Evolutionary conservation across 1,140 invertebrate species (phyloP), one percentile per base, ranked within the genome.

Genomic region (Aethina tumida): DNA sequence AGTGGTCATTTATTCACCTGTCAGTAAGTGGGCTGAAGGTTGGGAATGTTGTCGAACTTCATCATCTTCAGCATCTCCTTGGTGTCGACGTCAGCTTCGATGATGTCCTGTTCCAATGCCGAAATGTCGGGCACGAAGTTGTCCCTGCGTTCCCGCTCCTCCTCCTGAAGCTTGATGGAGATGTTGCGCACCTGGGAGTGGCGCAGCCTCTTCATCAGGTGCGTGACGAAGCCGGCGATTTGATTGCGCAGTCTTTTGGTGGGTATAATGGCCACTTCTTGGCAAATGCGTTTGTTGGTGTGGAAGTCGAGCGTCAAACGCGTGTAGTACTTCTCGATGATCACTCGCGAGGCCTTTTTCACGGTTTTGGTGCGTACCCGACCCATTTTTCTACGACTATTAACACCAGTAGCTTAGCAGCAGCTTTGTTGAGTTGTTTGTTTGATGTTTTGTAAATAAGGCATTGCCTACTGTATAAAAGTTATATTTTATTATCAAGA

Each of bases 241-340:
- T 97, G 96, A 66, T 99, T 99, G 51, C 95, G 77, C 34, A 99
- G 71, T 42, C 89, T 85, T 69, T 99, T 99, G 50, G 84, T 94
- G 12, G 95, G 95, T 64, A 99, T 97, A 50, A 98, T 93, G 34
- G 96, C 96, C 39, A 99, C 95, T 75, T 99, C 96, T 63, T 99
- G 95, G 64, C 94, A 97, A 71, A 99, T 91, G 44, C 95, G 79
- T 65, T 99, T 99, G 68, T 99, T 99, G 28, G 93, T 97, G 63
- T 99, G 93, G 66, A 99, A 99, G 68, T 99, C 96, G 46, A 94
- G 69, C 18, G 94, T 97, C 43, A 99, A 69, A 43, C 88, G 79
- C 29, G 93, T 96, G 70, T 99, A 99, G 64, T 99, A 99, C 64
- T 99, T 98, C 66, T 99, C 96, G 64, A 99, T 99, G 52, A 99